phyloP scores from a whole-genome alignment of 2,888 invertebrate genomes.

The Trileptium ribeirensis region DNA sequence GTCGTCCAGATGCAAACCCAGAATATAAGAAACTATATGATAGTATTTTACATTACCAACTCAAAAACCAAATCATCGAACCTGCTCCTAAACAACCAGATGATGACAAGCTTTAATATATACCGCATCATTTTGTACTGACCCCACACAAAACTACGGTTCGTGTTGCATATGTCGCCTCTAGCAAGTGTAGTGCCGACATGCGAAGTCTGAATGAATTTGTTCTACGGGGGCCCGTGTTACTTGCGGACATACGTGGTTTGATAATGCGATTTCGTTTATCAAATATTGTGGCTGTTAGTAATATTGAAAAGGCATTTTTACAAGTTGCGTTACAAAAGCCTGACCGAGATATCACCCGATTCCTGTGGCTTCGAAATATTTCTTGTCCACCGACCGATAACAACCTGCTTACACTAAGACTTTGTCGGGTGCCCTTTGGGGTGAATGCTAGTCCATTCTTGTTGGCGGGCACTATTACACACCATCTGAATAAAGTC shows the following conservation, averaged over 20 bases:
- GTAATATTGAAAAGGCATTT: slow-evolving; percentile 40
- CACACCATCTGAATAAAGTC: slow-evolving; percentile 17
- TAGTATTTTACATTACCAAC: slow-evolving; percentile 20
- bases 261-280: slow-evolving; percentile 2
- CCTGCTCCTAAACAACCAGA: not conserved
- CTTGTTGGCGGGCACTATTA: slow-evolving; percentile 31
- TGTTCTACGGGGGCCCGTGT: not conserved
- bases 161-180: not conserved
- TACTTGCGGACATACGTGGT: not conserved
- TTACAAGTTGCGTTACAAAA: slow-evolving; percentile 31
- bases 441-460: slow-evolving; percentile 33
- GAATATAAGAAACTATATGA: slow-evolving; percentile 21
- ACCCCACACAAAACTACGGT: slow-evolving; percentile 27
- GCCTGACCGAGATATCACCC: slow-evolving; percentile 28
- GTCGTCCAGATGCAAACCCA: slow-evolving; percentile 1
- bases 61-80: slow-evolving; percentile 25
- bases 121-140: slow-evolving; percentile 34
- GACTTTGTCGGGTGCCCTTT: slow-evolving; percentile 37
- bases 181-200: not conserved
- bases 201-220: slow-evolving; percentile 2
- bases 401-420: slow-evolving; percentile 29
- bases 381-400: not conserved
- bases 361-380: slow-evolving; percentile 7
- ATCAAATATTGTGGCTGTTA: not conserved
- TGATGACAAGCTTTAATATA: slow-evolving; percentile 26